Evolutionary conservation across 2,113 vertebrate genomes (phyloP).

Genomic region (Choloepus hoffmanni): DNA sequence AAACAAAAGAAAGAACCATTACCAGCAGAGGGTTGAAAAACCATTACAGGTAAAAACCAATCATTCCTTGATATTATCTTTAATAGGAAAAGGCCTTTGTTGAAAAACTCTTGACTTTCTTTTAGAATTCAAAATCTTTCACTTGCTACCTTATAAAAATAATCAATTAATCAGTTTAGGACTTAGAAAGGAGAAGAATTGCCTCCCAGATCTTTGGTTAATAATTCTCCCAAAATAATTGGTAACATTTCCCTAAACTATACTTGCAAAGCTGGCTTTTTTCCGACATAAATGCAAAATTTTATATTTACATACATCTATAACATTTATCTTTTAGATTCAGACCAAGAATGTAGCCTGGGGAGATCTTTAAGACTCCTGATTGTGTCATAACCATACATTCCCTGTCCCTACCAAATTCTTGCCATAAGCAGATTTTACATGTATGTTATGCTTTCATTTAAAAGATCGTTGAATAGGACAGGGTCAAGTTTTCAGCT

Average conservation of each 20-base stretch:
- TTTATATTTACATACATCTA: neutral
- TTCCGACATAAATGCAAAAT: neutral
- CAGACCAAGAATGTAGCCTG: neutral
- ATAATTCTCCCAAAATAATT: constrained; percentile 24
- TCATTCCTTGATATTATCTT: constrained; percentile 20
- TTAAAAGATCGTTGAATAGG: constrained; percentile 23
- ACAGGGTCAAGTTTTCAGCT: neutral
- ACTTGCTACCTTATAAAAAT: constrained; percentile 32
- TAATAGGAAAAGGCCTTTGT: neutral
- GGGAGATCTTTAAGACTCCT: neutral
- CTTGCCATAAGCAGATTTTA: neutral
- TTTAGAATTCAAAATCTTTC: constrained; percentile 32
- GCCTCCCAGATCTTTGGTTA: neutral
- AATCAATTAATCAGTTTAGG: constrained; percentile 3
- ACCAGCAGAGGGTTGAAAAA: neutral
- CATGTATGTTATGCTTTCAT: neutral
- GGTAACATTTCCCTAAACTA: neutral
- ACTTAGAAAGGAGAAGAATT: neutral
- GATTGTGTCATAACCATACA: neutral
- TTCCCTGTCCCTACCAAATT: neutral
- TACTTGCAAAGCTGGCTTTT: neutral
- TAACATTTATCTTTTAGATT: constrained; percentile 40
- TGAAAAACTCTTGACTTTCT: constrained; percentile 2
- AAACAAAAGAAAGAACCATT: neutral
- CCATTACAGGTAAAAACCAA: neutral